Evolutionary conservation across 1,140 invertebrate genomes (phyloP), one percentile per base, ranked within the genome.

Genomic region (Oedothorax gibbosus): DNA sequence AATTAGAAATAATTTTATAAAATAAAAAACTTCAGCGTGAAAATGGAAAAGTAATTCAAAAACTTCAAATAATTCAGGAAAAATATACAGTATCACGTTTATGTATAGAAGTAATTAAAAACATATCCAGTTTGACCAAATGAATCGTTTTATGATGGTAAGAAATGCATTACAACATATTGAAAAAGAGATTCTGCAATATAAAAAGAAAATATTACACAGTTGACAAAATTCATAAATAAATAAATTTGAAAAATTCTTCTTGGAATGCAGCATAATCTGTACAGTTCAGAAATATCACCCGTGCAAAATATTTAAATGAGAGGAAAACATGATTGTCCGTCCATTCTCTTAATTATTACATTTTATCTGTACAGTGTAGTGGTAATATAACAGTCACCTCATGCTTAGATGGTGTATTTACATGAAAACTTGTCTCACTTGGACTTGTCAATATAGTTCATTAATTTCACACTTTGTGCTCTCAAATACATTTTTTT

Each of bases 221-320:
- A 12, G n/a, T 12, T 12, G n/a, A 14, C n/a, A 60, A 14, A 7
- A 57, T 57, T 57, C 15, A 57, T 10, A 57, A 57, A 60, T 50
- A n/a, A 71, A 71, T 15, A n/a, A n/a, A 20, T 51, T 51, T 51
- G 12, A n/a, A 53, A 10, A 15, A 51, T 51, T n/a, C 20, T 15
- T 12, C 12, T 49, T 69, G 68, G 68, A 71, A 71, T 71, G 68
- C 68, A 71, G 12, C 66, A 14, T 50, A 69, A 49, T 15, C 53
- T 71, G 50, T 71, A 68, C 72, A 15, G 60, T 54, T 60, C 57
- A 60, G 78, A 82, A 82, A 82, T 82, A 82, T 82, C 79, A 82
- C 79, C 79, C 79, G 79, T 82, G 79, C 79, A 35, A 73, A 64
- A 72, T 18, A 69, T 60, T 57, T 18, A 68, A 57, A 80, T 76